Evolutionary conservation across 1,140 invertebrate genomes (phyloP).

Genomic region (Archivesica marissinica): DNA sequence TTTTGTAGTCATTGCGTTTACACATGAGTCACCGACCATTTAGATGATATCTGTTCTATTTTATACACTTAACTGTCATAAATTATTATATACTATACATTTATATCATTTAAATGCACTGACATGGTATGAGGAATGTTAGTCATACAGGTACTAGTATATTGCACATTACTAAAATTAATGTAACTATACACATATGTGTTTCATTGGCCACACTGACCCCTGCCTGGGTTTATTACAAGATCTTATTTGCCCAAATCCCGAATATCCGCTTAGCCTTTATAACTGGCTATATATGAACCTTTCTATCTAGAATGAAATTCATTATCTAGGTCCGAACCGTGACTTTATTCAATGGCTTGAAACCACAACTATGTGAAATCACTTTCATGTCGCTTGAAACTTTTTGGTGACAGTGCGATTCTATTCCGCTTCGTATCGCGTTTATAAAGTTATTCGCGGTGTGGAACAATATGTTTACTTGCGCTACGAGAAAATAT

Average conservation of each 20-base stretch:
- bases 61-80: no score
- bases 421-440: slow-evolving; percentile 31
- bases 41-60: no score
- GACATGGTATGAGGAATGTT: no score
- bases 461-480: slow-evolving; percentile 23
- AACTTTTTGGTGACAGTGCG: slow-evolving; percentile 22
- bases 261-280: slow-evolving; percentile 6
- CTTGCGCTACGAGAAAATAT: slow-evolving; percentile 37
- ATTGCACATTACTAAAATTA: no score
- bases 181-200: no score
- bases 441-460: slow-evolving; percentile 27
- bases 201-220: background rate
- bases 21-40: no score
- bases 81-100: no score
- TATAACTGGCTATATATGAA: background rate
- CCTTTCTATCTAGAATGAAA: background rate
- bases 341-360: slow-evolving; percentile 27
- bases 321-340: slow-evolving; percentile 13
- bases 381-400: slow-evolving; percentile 16
- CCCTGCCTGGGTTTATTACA: background rate
- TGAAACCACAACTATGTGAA: slow-evolving; percentile 39
- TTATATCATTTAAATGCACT: no score
- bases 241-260: slow-evolving; percentile 8
- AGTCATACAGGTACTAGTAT: no score
- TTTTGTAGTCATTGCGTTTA: no score